Conservation (phyloP, 2,888 invertebrate genomes). For the Andricus curvator region DNA sequence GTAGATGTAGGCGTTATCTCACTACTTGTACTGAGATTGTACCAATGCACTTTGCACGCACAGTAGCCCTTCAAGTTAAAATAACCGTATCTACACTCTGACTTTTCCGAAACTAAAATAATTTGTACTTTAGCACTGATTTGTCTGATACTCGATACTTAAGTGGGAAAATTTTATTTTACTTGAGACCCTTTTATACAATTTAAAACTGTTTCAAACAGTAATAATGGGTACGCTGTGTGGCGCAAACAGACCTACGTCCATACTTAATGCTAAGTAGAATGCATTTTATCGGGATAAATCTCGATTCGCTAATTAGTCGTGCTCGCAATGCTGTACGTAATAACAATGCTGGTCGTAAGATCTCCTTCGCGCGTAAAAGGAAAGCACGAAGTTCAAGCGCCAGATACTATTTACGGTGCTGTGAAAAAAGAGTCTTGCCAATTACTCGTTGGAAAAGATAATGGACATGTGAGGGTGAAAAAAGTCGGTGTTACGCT, state of each 20-base stretch:
- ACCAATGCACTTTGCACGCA: conserved; percentile 15
- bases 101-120: too few relatives aligned
- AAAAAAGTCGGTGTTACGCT: conserved; percentile 9
- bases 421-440: conserved; percentile 11
- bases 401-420: conserved; percentile 31
- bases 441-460: conserved; percentile 39
- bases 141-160: too few relatives aligned
- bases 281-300: conserved; percentile 64
- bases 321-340: conserved; percentile 50
- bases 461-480: conserved; percentile 17
- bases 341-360: conserved; percentile 56
- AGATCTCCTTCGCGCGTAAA: conserved; percentile 58
- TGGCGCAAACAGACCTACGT: conserved; percentile 42
- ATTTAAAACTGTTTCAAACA: neutral
- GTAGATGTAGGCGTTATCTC: conserved; percentile 38
- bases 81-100: too few relatives aligned
- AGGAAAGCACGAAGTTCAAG: conserved; percentile 56
- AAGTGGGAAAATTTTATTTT: too few relatives aligned
- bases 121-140: too few relatives aligned
- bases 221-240: neutral
- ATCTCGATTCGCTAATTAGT: conserved; percentile 72
- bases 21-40: conserved; percentile 25
- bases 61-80: neutral
- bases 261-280: conserved; percentile 50
- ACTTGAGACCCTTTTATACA: neutral